These are phyloP conservation scores for Xenus cinereus DNA, from an alignment of 2,113 vertebrate genomes.

Conservation along the genomic window DNA sequence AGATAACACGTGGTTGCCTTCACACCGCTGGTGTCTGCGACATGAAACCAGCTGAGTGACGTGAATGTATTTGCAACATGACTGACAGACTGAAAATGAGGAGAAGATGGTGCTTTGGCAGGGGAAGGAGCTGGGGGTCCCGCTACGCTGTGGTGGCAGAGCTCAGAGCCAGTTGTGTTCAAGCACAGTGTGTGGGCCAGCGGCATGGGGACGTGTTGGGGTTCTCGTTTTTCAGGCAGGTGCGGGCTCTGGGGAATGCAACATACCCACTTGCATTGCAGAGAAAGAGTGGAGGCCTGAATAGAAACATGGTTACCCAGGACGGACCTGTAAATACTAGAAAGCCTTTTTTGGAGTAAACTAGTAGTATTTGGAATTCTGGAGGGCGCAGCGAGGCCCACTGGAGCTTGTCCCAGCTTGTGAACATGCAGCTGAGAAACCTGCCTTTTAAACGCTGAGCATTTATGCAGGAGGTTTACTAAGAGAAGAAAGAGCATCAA, in stretches of 20 bases:
- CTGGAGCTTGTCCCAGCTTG: conserved; percentile 1
- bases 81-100: background rate
- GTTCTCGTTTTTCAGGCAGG: background rate
- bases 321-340: background rate
- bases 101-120: background rate
- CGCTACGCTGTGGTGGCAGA: accelerated
- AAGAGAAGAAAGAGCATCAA: background rate
- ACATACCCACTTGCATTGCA: background rate
- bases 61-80: background rate
- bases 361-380: background rate
- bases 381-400: background rate
- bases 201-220: background rate
- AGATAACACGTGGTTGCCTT: background rate
- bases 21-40: background rate
- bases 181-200: accelerated
- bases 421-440: background rate
- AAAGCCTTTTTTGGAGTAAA: background rate
- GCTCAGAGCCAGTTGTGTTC: background rate
- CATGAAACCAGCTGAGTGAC: background rate
- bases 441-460: background rate
- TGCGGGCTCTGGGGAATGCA: background rate
- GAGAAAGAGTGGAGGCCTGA: background rate
- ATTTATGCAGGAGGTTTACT: background rate
- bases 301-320: background rate
- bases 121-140: accelerated